Evolutionary conservation across 2,888 invertebrate genomes (phyloP).

Genomic region (Sesia apiformis): DNA sequence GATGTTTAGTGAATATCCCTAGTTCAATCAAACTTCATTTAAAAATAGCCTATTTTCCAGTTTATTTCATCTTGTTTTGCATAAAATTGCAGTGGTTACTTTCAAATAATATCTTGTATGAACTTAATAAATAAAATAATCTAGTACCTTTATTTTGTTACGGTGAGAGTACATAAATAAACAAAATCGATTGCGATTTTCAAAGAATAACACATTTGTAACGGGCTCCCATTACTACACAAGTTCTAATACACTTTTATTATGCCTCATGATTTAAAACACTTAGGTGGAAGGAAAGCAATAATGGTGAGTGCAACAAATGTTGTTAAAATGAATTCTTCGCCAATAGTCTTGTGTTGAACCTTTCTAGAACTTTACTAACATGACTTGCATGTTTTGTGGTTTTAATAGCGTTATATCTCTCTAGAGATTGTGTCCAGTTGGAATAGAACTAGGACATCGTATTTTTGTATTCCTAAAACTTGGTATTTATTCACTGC

Average conservation of each 20-base stretch:
- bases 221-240: slow-evolving; percentile 31
- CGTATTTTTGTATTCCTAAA: too few relatives aligned
- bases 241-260: slow-evolving; percentile 20
- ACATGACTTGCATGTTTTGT: slow-evolving; percentile 14
- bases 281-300: slow-evolving; percentile 60
- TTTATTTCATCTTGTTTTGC: too few relatives aligned
- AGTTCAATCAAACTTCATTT: too few relatives aligned
- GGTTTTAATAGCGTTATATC: neutral
- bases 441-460: too few relatives aligned
- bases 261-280: slow-evolving; percentile 69
- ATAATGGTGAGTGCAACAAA: slow-evolving; percentile 42
- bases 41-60: too few relatives aligned
- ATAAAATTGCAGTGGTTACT: too few relatives aligned
- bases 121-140: too few relatives aligned
- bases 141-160: too few relatives aligned
- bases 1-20: too few relatives aligned
- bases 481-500: too few relatives aligned
- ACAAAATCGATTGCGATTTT: neutral
- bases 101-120: too few relatives aligned
- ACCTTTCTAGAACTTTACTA: slow-evolving; percentile 4
- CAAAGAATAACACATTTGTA: slow-evolving; percentile 10
- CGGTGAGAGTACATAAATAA: too few relatives aligned
- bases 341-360: neutral
- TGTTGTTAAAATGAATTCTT: neutral
- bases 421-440: neutral